These are phyloP conservation scores for Halichoerus grypus DNA, from an alignment of 2,113 vertebrate genomes.

Conservation along the genomic window DNA sequence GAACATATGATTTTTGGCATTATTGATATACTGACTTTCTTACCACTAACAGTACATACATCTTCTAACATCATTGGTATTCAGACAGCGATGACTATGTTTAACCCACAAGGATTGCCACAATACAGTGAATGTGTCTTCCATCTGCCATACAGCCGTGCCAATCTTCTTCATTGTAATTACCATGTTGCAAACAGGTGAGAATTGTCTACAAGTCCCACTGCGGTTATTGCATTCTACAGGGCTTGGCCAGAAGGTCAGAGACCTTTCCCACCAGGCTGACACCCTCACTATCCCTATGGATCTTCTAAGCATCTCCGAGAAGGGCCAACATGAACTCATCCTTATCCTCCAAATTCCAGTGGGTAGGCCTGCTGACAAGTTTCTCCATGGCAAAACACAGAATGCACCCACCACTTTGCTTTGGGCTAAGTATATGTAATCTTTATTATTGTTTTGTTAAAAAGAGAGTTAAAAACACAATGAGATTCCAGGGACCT, in stretches of 20 bases:
- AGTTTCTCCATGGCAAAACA: not conserved
- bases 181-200: fast-evolving
- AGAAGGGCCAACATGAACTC: not conserved
- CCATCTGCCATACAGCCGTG: fast-evolving
- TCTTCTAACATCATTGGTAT: not conserved
- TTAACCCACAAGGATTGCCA: not conserved
- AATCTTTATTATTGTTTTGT: not conserved
- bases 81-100: not conserved
- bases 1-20: not conserved
- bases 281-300: fast-evolving
- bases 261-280: not conserved
- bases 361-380: fast-evolving
- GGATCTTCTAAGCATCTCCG: not conserved
- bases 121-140: too few species aligned
- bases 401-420: not conserved
- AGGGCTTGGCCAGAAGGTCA: fast-evolving
- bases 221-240: not conserved
- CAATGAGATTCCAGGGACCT: too few species aligned
- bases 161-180: not conserved
- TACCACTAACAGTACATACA: not conserved
- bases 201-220: too few species aligned
- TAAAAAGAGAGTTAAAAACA: not conserved
- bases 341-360: fast-evolving
- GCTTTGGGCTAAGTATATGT: not conserved
- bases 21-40: not conserved